A percentile compares a stretch with the other conserved stretches of the same genome.
These are phyloP conservation scores for Orthosia gothica DNA, from an alignment of 2,888 invertebrate species.

Conservation along the genomic window DNA sequence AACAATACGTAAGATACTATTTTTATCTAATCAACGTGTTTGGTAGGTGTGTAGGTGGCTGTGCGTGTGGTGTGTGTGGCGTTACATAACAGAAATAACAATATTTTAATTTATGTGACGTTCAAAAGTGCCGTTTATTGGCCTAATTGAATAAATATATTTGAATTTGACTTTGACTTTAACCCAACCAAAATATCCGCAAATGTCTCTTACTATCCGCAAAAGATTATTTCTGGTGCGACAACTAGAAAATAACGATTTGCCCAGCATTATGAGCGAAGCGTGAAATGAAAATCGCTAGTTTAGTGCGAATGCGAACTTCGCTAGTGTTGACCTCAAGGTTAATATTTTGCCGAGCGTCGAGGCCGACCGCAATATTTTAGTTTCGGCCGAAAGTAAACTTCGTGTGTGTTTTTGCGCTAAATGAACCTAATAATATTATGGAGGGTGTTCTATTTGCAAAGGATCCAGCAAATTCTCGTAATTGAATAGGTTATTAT, in stretches of 20 bases:
- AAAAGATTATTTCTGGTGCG: constrained; percentile 11
- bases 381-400: constrained; percentile 36
- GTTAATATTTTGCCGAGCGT: constrained; percentile 17
- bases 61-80: no score
- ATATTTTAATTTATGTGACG: no score
- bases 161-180: no score
- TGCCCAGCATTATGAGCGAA: constrained; percentile 9
- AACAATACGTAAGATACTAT: no score
- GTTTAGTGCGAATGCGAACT: constrained; percentile 19
- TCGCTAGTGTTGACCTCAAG: constrained; percentile 36
- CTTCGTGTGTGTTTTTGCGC: constrained; percentile 34
- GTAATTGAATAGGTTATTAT: constrained; percentile 13
- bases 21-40: no score
- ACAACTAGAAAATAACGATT: constrained; percentile 36
- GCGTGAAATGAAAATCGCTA: constrained; percentile 46
- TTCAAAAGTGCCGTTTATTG: no score
- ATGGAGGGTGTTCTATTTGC: constrained; percentile 36
- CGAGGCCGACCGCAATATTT: constrained; percentile 11
- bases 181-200: background rate
- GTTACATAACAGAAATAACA: background rate
- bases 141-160: no score
- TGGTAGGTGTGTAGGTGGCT: no score
- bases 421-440: constrained; percentile 27
- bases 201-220: background rate
- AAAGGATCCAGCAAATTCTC: constrained; percentile 42